Conservation (phyloP, 2,113 vertebrate species). For the Microtus richardsoni region DNA sequence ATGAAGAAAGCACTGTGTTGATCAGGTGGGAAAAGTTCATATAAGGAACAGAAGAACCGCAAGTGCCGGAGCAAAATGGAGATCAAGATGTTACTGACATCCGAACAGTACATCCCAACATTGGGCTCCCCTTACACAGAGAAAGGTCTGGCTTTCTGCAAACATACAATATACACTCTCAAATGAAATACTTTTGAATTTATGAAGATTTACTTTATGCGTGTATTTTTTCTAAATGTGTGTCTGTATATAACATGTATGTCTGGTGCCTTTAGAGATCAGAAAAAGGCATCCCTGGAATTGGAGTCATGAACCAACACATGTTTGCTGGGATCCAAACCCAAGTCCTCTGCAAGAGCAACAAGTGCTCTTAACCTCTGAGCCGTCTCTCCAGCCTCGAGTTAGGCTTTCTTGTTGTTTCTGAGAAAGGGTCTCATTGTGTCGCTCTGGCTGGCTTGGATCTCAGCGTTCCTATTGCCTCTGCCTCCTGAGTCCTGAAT, state of each 20-base stretch:
- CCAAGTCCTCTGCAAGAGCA: not conserved
- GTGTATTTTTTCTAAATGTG: not conserved
- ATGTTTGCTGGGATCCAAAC: not conserved
- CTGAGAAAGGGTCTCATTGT: not conserved
- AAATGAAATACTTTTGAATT: not conserved
- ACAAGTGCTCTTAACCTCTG: not conserved
- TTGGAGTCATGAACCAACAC: too few species aligned
- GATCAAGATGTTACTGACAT: not conserved
- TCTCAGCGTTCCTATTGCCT: not conserved
- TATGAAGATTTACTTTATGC: not conserved
- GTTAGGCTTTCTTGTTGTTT: not conserved
- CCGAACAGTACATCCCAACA: not conserved
- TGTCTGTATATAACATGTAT: not conserved
- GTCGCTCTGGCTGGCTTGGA: not conserved
- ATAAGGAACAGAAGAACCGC: not conserved
- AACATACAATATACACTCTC: not conserved
- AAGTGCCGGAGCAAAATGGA: not conserved
- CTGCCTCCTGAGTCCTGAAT: not conserved
- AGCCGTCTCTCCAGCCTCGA: not conserved
- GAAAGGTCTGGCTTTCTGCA: not conserved
- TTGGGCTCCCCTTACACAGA: not conserved
- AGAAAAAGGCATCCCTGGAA: not conserved
- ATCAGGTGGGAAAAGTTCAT: not conserved
- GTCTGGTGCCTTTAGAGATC: not conserved
- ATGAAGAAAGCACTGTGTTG: not conserved